Conservation (phyloP, 2,797 vertebrate genomes). For the Pangasius djambal region DNA sequence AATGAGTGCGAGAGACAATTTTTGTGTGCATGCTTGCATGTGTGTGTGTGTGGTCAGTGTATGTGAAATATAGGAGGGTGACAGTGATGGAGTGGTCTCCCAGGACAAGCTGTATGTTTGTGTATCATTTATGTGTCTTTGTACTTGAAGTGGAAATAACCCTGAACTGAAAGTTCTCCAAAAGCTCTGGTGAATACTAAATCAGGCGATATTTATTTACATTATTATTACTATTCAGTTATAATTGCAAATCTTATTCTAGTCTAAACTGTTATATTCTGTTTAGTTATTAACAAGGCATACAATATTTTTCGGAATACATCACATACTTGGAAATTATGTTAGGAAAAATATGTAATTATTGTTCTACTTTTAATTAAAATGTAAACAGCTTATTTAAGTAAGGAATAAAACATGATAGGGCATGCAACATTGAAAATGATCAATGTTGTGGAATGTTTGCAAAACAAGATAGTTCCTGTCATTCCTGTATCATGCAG, state of each 20-base stretch:
- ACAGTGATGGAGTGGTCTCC: conserved; percentile 74
- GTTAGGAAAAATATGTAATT: neutral
- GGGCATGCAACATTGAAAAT: neutral
- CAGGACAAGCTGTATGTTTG: neutral
- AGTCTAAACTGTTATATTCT: neutral
- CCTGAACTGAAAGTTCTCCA: conserved; percentile 1
- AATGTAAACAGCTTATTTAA: neutral
- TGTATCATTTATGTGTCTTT: conserved; percentile 13
- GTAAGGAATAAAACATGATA: neutral
- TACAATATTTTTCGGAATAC: neutral
- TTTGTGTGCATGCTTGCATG: conserved; percentile 29
- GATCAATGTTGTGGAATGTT: neutral
- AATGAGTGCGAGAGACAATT: neutral
- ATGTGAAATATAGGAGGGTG: conserved; percentile 63
- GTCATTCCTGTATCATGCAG: neutral
- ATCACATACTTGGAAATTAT: neutral
- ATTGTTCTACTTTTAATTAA: neutral
- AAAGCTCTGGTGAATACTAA: neutral
- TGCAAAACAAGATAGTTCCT: neutral
- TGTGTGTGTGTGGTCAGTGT: conserved; percentile 38
- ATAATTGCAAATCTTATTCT: neutral
- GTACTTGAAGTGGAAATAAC: neutral
- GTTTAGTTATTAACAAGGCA: neutral
- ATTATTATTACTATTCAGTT: neutral
- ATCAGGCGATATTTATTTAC: neutral